Percentiles rank a stretch among this genome's conserved stretches.
phyloP scores from a whole-genome alignment of 2,888 invertebrate genomes.

The Metalampra italica region DNA sequence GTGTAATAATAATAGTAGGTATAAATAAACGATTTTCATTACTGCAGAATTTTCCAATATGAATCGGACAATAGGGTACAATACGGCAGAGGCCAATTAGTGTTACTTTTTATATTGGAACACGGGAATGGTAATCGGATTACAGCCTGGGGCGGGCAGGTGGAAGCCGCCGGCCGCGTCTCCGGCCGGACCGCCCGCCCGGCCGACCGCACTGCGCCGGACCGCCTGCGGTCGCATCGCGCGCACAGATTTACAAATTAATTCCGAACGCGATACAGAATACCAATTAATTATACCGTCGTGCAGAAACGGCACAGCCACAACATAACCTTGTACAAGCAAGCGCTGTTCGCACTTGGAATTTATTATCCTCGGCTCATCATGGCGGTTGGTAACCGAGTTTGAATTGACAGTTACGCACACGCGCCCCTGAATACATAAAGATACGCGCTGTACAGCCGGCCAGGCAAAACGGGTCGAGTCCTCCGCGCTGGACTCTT shows the following conservation, averaged over 20 bases:
- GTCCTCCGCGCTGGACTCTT: background rate
- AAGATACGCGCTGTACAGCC: background rate
- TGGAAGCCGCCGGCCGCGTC: constrained; percentile 33
- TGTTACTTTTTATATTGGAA: constrained; percentile 31
- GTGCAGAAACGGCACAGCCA: background rate
- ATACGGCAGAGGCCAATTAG: constrained; percentile 28
- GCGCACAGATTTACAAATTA: constrained; percentile 22
- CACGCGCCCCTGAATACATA: background rate
- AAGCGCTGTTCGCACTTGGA: background rate
- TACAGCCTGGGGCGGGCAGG: constrained; percentile 49
- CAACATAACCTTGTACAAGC: background rate
- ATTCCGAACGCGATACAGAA: constrained; percentile 37
- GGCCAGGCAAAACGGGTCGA: background rate
- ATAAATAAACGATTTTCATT: too few relatives aligned
- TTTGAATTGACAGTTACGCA: background rate
- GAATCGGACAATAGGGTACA: too few relatives aligned
- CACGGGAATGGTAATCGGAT: constrained; percentile 53
- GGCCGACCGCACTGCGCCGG: constrained; percentile 17
- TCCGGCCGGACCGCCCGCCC: constrained; percentile 3
- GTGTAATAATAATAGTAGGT: too few relatives aligned
- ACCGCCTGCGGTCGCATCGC: constrained; percentile 28
- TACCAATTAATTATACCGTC: constrained; percentile 5
- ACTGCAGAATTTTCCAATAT: too few relatives aligned
- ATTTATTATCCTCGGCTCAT: constrained; percentile 1
- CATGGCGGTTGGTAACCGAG: background rate